Conservation (phyloP, 2,113 vertebrate species). For the Porphyrio hochstetteri region DNA sequence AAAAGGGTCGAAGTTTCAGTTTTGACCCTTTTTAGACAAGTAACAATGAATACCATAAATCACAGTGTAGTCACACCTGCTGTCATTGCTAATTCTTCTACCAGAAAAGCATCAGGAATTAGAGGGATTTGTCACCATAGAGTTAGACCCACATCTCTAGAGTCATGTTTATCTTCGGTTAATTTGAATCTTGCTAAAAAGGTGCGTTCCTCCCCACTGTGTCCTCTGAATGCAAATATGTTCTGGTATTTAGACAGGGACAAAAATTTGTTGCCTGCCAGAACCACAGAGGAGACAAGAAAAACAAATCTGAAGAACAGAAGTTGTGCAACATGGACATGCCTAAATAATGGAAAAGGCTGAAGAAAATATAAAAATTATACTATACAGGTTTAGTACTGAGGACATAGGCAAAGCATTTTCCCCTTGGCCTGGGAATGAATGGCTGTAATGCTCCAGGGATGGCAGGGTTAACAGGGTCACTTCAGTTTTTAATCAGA, state of each 20-base stretch:
- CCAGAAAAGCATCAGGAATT: neutral
- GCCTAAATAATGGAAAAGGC: neutral
- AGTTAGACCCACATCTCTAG: neutral
- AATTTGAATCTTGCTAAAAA: neutral
- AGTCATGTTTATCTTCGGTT: neutral
- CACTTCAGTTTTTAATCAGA: neutral
- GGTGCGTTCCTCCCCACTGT: neutral
- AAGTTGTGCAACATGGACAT: neutral
- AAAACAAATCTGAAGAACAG: neutral
- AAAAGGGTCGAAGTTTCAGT: conserved; percentile 39
- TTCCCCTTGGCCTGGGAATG: neutral
- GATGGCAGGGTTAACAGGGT: neutral
- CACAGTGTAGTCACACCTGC: neutral
- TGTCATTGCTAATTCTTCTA: neutral
- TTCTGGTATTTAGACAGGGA: neutral
- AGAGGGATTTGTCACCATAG: neutral
- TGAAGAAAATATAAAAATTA: neutral
- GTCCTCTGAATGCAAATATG: neutral
- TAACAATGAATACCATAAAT: conserved; percentile 20
- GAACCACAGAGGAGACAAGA: neutral
- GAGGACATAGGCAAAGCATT: neutral
- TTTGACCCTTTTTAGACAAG: conserved; percentile 38
- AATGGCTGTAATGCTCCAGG: neutral
- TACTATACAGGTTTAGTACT: neutral
- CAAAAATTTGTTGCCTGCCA: neutral